Evolutionary conservation across 92 coral and sea anemone species (phyloP).

Genomic region (Zoanthus sansibaricus): DNA sequence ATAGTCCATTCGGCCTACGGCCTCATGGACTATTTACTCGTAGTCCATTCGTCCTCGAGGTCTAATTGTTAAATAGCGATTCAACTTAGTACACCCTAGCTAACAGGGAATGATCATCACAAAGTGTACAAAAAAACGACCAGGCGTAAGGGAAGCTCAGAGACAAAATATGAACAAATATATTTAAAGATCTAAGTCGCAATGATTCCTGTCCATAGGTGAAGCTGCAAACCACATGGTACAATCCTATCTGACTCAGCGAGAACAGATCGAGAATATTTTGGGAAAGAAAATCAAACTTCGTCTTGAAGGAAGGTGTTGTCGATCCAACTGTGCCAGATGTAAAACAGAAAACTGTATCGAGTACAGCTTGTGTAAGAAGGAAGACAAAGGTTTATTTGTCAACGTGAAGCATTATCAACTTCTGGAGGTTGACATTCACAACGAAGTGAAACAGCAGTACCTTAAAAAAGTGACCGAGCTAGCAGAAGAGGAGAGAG

Average conservation of each 20-base stretch:
- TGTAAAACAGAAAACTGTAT: conserved; percentile 22
- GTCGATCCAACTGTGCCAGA: conserved; percentile 33
- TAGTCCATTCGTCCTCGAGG: too few relatives aligned
- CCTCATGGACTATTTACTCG: too few relatives aligned
- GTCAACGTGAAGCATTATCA: conserved; percentile 56
- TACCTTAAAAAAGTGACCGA: conserved; percentile 59
- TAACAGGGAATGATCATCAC: too few relatives aligned
- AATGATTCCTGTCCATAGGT: neutral
- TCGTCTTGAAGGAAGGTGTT: conserved; percentile 49
- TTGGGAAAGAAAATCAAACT: conserved; percentile 27
- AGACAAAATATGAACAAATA: too few relatives aligned
- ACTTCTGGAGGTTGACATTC: conserved; percentile 57
- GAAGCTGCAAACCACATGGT: conserved; percentile 26
- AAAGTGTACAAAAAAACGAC: too few relatives aligned
- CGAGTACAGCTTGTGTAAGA: conserved; percentile 24
- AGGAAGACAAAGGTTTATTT: conserved; percentile 52
- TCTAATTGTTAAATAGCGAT: too few relatives aligned
- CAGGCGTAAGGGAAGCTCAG: too few relatives aligned
- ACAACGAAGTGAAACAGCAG: conserved; percentile 43
- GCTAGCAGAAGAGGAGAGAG: conserved; percentile 55
- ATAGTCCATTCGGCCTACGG: too few relatives aligned
- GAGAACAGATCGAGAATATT: conserved; percentile 19
- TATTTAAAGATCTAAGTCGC: neutral
- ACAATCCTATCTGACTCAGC: conserved; percentile 13
- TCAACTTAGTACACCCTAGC: too few relatives aligned